Evolutionary conservation across 2,888 invertebrate species (phyloP), one percentile per base, ranked within the genome.

Genomic region (Melanotus villosus): DNA sequence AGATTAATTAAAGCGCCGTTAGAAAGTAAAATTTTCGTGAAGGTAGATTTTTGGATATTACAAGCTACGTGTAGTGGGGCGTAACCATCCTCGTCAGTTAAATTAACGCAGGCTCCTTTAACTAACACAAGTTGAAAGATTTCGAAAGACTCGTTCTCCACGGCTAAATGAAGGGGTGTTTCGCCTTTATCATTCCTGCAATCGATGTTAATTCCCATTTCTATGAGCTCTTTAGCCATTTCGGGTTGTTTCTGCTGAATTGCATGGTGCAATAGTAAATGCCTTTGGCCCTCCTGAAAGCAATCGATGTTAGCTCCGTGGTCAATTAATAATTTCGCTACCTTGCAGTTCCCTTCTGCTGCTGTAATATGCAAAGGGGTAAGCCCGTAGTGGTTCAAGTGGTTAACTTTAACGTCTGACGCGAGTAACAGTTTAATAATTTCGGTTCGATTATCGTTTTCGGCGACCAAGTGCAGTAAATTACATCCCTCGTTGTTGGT

Each of bases 271-370:
- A 69, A 54, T 12, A 60, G 26, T 26, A 7, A 26, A 3, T 26
- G 26, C 26, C 26, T 26, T 3, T 26, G 7, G 26, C 26, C 26
- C 4, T 3, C 26, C 7, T 7, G n/a, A 6, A 7, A 7, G 32
- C 10, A 52, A 60, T 69, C 65, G n/a, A 69, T 65, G 54, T 16
- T 41, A 23, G 54, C 65, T 23, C 57, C 57, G 34, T 59, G 54
- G 26, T 32, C 32, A 54, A 69, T 69, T 69, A 69, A 69, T 47
- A 65, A 47, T 65, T 65, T 65, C 23, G 65, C 56, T 10, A 54
- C 18, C 16, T 65, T 43, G 36, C 41, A 26, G 18, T 52, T 47
- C 34, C 69, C 65, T 45, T 54, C 45, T 32, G 52, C 12, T 19
- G 60, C 36, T 6, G 69, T 65, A 7, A 38, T 19, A 6, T 34